Base-by-base conservation (phyloP, 2,797 vertebrate species). In the Squalus acanthias region DNA sequence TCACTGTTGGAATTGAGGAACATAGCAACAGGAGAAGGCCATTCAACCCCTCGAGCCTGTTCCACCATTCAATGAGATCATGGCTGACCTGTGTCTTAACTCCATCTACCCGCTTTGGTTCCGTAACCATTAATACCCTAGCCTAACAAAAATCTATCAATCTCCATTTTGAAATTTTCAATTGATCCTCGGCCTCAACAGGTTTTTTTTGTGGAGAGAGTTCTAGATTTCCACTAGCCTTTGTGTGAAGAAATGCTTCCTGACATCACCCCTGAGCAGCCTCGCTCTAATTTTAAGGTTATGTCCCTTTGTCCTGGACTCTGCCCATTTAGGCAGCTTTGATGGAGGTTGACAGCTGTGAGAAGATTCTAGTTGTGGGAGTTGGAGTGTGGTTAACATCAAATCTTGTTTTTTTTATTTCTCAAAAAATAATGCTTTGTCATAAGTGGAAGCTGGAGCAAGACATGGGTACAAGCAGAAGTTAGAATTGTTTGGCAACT, bases 401-500 rank as follows among this genome's bases (percentile, higher is more conserved):
- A 39, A 39, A 39, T 79, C 24, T 24, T 13, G 13, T 39, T 39
- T 46, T 82, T 29, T 46, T n/a, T 46, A 39, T 79, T 12, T 15
- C n/a, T 79, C 76, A n/a, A n/a, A 79, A 39, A 13, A 39, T 33
- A 76, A 76, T 76, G 29, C n/a, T 79, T n/a, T 20, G 3, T 82
- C 15, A 46, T 20, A 46, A 82, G 12, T 82, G 76, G n/a, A 46
- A 15, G 76, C n/a, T 46, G 5, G 76, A 82, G 15, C n/a, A 82
- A 82, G 76, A 20, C n/a, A 82, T n/a, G 39, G 76, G 76, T 3
- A 82, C 39, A n/a, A 82, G 3, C 12, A 79, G 76, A 4, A 3
- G n/a, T 82, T 46, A 82, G 76, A 79, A 79, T 79, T 79, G 76
- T 82, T 82, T 46, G n/a, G 76, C 76, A 82, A 46, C n/a, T 82